Conservation (phyloP, 1,140 invertebrate species). For the Schlechtendalia chinensis region DNA sequence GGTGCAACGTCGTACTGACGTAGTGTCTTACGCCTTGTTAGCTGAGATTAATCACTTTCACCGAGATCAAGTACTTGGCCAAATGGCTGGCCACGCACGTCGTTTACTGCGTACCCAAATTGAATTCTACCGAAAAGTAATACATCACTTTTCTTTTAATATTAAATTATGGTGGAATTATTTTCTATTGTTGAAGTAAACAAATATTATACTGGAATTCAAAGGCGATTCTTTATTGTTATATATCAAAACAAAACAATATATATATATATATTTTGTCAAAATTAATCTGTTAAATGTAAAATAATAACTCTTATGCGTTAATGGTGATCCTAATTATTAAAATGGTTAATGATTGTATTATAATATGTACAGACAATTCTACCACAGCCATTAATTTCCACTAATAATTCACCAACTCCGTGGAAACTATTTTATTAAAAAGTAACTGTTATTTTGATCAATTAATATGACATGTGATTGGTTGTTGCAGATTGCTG, state of each 20-base stretch:
- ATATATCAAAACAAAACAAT: not conserved
- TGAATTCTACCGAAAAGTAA: conserved; percentile 78
- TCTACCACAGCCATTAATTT: too few species aligned
- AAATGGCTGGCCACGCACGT: conserved; percentile 72
- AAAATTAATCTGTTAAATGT: too few species aligned
- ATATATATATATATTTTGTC: too few species aligned
- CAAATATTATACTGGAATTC: not conserved
- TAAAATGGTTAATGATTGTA: too few species aligned
- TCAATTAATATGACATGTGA: not conserved
- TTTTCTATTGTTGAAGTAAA: not conserved
- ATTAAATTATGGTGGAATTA: not conserved
- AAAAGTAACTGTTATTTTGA: not conserved
- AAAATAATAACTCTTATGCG: too few species aligned
- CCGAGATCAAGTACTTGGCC: conserved; percentile 78
- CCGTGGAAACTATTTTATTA: too few species aligned
- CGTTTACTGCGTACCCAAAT: conserved; percentile 87
- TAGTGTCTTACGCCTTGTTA: conserved; percentile 86
- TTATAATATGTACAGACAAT: too few species aligned
- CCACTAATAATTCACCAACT: too few species aligned
- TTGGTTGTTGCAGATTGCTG: conserved; percentile 26
- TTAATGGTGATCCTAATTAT: too few species aligned
- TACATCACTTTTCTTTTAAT: too few species aligned
- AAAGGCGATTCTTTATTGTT: not conserved
- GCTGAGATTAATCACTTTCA: conserved; percentile 95
- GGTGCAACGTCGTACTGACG: conserved; percentile 82